These are phyloP conservation scores for Keiferia lycopersicella DNA, from an alignment of 2,888 invertebrate species.

Conservation along the genomic window DNA sequence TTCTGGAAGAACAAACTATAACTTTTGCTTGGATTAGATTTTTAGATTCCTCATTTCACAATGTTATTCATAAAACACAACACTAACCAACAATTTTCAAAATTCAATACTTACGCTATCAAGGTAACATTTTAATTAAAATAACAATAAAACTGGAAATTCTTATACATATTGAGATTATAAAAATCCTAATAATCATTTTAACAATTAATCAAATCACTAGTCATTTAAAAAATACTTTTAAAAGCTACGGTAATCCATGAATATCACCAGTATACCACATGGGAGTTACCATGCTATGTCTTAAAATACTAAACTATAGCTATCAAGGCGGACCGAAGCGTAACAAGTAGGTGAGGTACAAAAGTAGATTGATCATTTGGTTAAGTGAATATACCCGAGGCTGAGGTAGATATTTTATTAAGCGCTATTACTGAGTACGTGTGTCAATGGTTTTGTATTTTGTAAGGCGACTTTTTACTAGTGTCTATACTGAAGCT, in stretches of 20 bases:
- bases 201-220: background rate
- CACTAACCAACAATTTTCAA: conserved; percentile 28
- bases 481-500: no score
- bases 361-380: background rate
- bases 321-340: conserved; percentile 6
- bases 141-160: conserved; percentile 13
- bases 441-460: no score
- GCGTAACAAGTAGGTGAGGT: background rate
- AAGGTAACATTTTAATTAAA: conserved; percentile 24
- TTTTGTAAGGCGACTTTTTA: no score
- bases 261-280: conserved; percentile 19
- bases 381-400: background rate
- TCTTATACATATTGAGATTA: conserved; percentile 13
- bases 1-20: background rate
- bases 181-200: conserved; percentile 8
- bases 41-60: background rate
- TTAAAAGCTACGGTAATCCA: conserved; percentile 12
- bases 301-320: conserved; percentile 1
- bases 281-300: conserved; percentile 10
- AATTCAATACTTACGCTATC: conserved; percentile 20
- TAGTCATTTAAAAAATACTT: background rate
- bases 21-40: background rate
- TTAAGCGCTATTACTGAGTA: no score
- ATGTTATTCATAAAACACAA: conserved; percentile 22
- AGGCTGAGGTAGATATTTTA: no score